Conservation (phyloP, 2,888 invertebrate genomes). For the Clostera curtula region DNA sequence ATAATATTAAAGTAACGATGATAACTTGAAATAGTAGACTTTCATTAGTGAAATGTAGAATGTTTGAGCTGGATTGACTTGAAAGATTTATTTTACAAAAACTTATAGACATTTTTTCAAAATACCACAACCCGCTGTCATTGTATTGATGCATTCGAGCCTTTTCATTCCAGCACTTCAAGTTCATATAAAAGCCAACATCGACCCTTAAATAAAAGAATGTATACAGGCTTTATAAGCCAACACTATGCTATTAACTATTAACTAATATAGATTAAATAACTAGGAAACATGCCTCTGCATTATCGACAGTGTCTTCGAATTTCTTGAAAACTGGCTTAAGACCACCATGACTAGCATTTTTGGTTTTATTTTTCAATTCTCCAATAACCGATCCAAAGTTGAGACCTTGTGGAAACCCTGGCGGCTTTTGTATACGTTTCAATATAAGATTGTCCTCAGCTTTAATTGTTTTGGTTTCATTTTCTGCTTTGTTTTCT, state of each 20-base stretch:
- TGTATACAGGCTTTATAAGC: too few species aligned
- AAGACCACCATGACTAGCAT: slow-evolving; percentile 44
- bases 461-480: slow-evolving; percentile 8
- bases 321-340: slow-evolving; percentile 68
- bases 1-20: too few species aligned
- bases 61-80: too few species aligned
- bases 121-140: too few species aligned
- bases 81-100: too few species aligned
- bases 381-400: slow-evolving; percentile 67
- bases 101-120: too few species aligned
- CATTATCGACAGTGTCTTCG: slow-evolving; percentile 44
- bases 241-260: slow-evolving; percentile 10
- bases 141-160: too few species aligned
- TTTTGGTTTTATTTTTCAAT: slow-evolving; percentile 57
- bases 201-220: too few species aligned
- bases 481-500: slow-evolving; percentile 13
- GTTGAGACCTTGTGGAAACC: slow-evolving; percentile 49
- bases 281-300: slow-evolving; percentile 44
- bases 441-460: slow-evolving; percentile 42
- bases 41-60: too few species aligned
- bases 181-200: too few species aligned
- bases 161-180: too few species aligned
- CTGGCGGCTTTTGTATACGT: slow-evolving; percentile 52
- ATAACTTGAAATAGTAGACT: too few species aligned
- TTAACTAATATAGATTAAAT: slow-evolving; percentile 1